Conservation (phyloP, 35 echinoderm and acorn worm species). For the Nesometra sesokonis region DNA sequence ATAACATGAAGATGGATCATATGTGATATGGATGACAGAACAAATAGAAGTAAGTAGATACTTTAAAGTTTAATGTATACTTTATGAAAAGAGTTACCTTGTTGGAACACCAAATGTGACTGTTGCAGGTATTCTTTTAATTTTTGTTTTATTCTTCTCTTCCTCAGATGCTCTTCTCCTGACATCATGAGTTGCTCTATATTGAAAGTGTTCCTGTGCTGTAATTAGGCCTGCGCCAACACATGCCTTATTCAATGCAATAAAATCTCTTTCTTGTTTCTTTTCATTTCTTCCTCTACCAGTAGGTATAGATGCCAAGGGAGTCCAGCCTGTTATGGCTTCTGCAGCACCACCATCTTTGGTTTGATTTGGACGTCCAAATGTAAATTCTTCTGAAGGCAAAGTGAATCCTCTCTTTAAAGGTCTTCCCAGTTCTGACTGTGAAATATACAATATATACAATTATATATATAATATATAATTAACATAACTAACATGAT, state of each 20-base stretch:
- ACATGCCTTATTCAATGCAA: slow-evolving; percentile 91
- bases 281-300: slow-evolving; percentile 41
- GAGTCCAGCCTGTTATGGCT: slow-evolving; percentile 67
- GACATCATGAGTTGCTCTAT: slow-evolving; percentile 97
- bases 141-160: slow-evolving; percentile 91
- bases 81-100: too few species aligned
- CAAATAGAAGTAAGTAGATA: too few species aligned
- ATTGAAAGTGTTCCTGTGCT: slow-evolving; percentile 94
- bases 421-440: slow-evolving; percentile 81
- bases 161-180: slow-evolving; percentile 77
- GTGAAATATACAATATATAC: slow-evolving; percentile 12
- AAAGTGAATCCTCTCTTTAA: slow-evolving; percentile 75
- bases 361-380: slow-evolving; percentile 65
- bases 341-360: slow-evolving; percentile 89
- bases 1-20: too few species aligned
- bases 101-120: slow-evolving; percentile 97
- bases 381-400: slow-evolving; percentile 71
- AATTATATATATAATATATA: too few species aligned
- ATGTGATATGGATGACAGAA: too few species aligned
- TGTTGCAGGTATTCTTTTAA: slow-evolving; percentile 90
- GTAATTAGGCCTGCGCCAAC: slow-evolving; percentile 69
- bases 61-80: too few species aligned
- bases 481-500: too few species aligned
- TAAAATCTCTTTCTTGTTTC: slow-evolving; percentile 83
- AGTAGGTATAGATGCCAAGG: slow-evolving; percentile 20